These are phyloP conservation scores for Machimus atricapillus DNA, from an alignment of 2,888 invertebrate genomes.

Conservation along the genomic window DNA sequence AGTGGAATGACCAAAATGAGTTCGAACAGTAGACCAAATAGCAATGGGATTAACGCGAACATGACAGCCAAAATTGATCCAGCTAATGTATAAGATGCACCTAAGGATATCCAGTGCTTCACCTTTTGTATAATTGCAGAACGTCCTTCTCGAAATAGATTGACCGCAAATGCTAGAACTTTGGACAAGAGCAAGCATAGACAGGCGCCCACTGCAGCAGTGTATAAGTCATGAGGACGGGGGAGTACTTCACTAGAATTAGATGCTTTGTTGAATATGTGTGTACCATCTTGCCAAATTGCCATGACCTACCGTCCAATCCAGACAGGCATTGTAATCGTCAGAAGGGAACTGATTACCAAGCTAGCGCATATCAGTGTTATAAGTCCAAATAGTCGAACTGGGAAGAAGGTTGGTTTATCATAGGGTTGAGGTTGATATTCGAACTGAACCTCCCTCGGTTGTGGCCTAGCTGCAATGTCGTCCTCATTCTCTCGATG, in stretches of 20 bases:
- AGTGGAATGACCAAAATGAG: slow-evolving; percentile 91
- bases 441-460: slow-evolving; percentile 80
- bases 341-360: slow-evolving; percentile 82
- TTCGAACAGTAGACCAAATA: slow-evolving; percentile 92
- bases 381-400: slow-evolving; percentile 73
- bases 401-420: slow-evolving; percentile 82
- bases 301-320: slow-evolving; percentile 89
- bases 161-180: slow-evolving; percentile 79
- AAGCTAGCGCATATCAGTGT: slow-evolving; percentile 83
- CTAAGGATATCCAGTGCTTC: slow-evolving; percentile 76
- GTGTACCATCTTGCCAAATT: slow-evolving; percentile 75
- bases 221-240: slow-evolving; percentile 94
- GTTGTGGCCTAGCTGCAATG: slow-evolving; percentile 55
- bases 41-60: slow-evolving; percentile 87
- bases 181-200: slow-evolving; percentile 93
- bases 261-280: slow-evolving; percentile 58
- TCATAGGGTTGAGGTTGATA: slow-evolving; percentile 93
- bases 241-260: slow-evolving; percentile 59
- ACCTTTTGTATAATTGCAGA: slow-evolving; percentile 75
- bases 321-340: slow-evolving; percentile 86
- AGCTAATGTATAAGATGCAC: slow-evolving; percentile 78
- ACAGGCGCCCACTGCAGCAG: slow-evolving; percentile 92
- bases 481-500: slow-evolving; percentile 56
- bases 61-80: slow-evolving; percentile 73
- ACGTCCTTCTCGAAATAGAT: slow-evolving; percentile 90